These are phyloP conservation scores for Drosophila neocordata DNA, from an alignment of 1,140 invertebrate species.

Conservation along the genomic window DNA sequence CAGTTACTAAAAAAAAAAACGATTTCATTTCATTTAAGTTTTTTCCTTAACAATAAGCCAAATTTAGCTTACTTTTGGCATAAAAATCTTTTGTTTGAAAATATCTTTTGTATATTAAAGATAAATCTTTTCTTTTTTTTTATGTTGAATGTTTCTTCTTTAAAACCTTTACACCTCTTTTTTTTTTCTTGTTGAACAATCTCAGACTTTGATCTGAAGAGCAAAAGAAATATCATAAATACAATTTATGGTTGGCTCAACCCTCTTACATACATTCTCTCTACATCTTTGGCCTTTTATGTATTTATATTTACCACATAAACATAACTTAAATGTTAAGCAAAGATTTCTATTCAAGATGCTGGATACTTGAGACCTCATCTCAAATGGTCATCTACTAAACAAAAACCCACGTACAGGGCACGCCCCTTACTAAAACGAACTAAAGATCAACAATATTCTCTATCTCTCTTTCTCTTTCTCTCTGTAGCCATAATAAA, in stretches of 20 bases:
- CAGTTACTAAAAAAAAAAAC: too few species aligned
- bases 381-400: constrained; percentile 4
- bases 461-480: too few species aligned
- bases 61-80: neutral
- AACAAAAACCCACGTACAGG: neutral
- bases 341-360: constrained; percentile 56
- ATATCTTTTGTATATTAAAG: neutral
- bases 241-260: constrained; percentile 20
- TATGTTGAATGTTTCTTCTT: too few species aligned
- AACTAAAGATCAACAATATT: neutral
- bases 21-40: too few species aligned
- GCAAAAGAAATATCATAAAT: neutral
- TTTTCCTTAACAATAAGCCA: too few species aligned
- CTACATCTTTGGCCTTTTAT: neutral
- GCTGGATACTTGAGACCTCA: neutral
- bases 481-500: constrained; percentile 40
- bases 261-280: neutral
- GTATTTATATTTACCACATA: neutral
- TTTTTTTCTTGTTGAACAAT: neutral
- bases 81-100: neutral
- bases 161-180: neutral
- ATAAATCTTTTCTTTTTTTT: neutral
- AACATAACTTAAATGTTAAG: neutral
- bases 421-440: neutral
- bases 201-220: neutral